phyloP scores from a whole-genome alignment of 2,888 invertebrate genomes.

The Harpalus rubripes region DNA sequence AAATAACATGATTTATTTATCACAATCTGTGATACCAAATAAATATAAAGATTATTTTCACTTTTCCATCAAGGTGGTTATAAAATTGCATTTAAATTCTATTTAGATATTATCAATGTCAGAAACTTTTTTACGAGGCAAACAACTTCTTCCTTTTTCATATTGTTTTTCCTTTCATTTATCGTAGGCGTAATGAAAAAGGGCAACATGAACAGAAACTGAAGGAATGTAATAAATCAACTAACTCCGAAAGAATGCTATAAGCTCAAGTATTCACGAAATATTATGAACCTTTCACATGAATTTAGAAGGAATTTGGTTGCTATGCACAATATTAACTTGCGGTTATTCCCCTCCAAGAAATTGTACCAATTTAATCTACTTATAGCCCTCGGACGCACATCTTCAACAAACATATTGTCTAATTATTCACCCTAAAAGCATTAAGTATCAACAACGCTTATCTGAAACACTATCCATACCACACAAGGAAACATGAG shows the following conservation, averaged over 20 bases:
- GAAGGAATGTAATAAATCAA: constrained; percentile 15
- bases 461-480: constrained; percentile 20
- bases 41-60: too few relatives aligned
- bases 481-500: constrained; percentile 21
- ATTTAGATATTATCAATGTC: too few relatives aligned
- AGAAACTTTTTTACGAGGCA: too few relatives aligned
- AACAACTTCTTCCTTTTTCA: too few relatives aligned
- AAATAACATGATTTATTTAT: too few relatives aligned
- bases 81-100: too few relatives aligned
- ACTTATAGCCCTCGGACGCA: constrained; percentile 2
- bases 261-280: not conserved
- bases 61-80: too few relatives aligned
- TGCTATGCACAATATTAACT: constrained; percentile 19
- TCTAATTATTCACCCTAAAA: constrained; percentile 14
- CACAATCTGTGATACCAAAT: too few relatives aligned
- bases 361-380: constrained; percentile 22
- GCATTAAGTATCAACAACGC: not conserved
- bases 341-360: constrained; percentile 2
- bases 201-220: not conserved
- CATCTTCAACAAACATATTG: constrained; percentile 15
- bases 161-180: too few relatives aligned
- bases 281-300: constrained; percentile 10
- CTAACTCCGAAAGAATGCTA: not conserved
- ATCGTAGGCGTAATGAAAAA: too few relatives aligned
- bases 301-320: constrained; percentile 18